These are phyloP conservation scores for Rousettus madagascariensis DNA, from an alignment of 2,797 vertebrate species.

Conservation along the genomic window DNA sequence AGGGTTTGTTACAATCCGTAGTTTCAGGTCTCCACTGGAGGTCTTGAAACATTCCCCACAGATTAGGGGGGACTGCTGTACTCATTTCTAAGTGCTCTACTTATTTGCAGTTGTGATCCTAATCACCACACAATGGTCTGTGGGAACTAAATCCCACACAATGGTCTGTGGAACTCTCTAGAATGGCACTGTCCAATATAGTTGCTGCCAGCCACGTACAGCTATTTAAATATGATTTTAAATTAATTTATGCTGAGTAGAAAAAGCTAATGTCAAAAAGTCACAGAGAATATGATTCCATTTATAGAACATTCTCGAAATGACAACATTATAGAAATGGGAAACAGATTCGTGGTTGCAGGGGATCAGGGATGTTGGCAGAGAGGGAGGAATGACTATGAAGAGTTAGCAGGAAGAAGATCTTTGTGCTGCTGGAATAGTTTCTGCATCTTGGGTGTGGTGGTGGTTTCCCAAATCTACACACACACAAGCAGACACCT, in stretches of 20 bases:
- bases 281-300: not conserved
- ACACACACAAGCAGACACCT: not conserved
- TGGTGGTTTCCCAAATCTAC: not conserved
- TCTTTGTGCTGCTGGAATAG: not conserved
- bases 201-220: not conserved
- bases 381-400: not conserved
- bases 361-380: not conserved
- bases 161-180: not conserved
- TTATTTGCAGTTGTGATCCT: not conserved
- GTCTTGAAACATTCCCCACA: not conserved
- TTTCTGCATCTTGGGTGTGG: not conserved
- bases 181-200: not conserved
- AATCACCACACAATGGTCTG: not conserved
- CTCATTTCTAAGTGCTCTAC: too few species aligned
- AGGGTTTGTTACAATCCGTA: not conserved
- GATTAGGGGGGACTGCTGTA: not conserved
- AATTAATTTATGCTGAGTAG: not conserved
- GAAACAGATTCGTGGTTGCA: not conserved
- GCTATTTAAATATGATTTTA: not conserved
- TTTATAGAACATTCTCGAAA: not conserved
- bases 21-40: not conserved
- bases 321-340: not conserved
- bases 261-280: not conserved
- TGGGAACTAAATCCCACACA: not conserved
- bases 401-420: not conserved